Conservation (phyloP, 1,140 invertebrate species). For the Drosophila melanogaster region DNA sequence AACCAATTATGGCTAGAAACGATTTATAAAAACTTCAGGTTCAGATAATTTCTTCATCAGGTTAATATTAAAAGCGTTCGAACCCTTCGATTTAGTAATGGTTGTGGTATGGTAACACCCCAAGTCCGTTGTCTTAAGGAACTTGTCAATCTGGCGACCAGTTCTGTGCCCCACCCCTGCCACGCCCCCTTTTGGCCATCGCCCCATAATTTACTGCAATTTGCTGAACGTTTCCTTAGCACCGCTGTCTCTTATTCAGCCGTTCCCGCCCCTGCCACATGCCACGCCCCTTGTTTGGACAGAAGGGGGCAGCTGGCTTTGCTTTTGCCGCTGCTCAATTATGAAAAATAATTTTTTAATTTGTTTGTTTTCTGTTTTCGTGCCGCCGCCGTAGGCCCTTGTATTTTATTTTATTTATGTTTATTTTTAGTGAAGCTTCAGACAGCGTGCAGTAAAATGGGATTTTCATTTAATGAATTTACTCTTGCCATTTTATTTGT, state of each 20-base stretch:
- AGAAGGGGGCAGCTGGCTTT: slow-evolving; percentile 43
- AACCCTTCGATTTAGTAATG: slow-evolving; percentile 27
- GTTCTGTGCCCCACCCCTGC: slow-evolving; percentile 9
- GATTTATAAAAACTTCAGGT: background rate
- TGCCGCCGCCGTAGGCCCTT: slow-evolving; percentile 16
- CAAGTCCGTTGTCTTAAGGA: slow-evolving; percentile 21
- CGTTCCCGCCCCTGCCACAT: background rate
- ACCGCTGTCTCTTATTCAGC: no score
- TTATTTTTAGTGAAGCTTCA: slow-evolving; percentile 22
- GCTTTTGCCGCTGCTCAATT: slow-evolving; percentile 65
- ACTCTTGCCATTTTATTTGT: slow-evolving; percentile 29
- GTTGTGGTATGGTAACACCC: slow-evolving; percentile 21
- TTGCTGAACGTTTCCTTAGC: slow-evolving; percentile 59
- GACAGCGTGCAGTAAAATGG: slow-evolving; percentile 34
- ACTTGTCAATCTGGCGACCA: slow-evolving; percentile 46
- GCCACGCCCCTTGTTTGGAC: slow-evolving; percentile 40
- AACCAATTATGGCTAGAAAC: background rate
- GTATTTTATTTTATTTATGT: slow-evolving; percentile 17
- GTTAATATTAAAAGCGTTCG: background rate
- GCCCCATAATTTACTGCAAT: slow-evolving; percentile 68
- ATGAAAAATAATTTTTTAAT: slow-evolving; percentile 73
- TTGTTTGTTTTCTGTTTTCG: slow-evolving; percentile 61
- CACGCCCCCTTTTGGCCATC: slow-evolving; percentile 50
- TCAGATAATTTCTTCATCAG: slow-evolving; percentile 7
- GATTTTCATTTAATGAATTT: slow-evolving; percentile 75